Evolutionary conservation across 2,797 vertebrate species (phyloP).

Genomic region (Balearica regulorum): DNA sequence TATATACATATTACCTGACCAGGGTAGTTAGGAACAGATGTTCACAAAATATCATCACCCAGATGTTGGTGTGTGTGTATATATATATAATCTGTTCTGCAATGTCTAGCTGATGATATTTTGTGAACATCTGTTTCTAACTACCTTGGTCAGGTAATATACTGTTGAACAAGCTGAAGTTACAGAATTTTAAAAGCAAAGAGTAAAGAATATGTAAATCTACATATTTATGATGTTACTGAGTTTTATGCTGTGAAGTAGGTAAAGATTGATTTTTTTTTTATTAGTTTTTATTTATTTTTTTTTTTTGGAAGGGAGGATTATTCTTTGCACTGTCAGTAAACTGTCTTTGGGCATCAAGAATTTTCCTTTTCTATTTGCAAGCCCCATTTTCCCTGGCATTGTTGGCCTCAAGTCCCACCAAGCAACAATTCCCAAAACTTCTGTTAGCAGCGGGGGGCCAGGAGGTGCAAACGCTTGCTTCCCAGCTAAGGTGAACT

Average conservation of each 20-base stretch:
- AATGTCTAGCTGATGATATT: not conserved
- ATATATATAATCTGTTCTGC: no score
- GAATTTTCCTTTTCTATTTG: not conserved
- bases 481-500: not conserved
- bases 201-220: not conserved
- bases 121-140: not conserved
- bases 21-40: no score
- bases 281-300: not conserved
- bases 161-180: not conserved
- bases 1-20: no score
- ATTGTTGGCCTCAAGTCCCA: not conserved
- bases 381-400: accelerated
- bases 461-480: not conserved
- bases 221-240: not conserved
- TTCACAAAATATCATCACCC: no score
- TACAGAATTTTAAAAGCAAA: not conserved
- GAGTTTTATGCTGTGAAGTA: not conserved
- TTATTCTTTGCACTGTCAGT: not conserved
- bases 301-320: no score
- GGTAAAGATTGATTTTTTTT: not conserved
- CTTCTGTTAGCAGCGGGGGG: not conserved
- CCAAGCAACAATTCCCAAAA: not conserved
- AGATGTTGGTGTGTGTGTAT: no score
- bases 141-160: not conserved
- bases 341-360: not conserved